Conservation (phyloP, 2,113 vertebrate species). For the Hypomesus transpacificus region DNA sequence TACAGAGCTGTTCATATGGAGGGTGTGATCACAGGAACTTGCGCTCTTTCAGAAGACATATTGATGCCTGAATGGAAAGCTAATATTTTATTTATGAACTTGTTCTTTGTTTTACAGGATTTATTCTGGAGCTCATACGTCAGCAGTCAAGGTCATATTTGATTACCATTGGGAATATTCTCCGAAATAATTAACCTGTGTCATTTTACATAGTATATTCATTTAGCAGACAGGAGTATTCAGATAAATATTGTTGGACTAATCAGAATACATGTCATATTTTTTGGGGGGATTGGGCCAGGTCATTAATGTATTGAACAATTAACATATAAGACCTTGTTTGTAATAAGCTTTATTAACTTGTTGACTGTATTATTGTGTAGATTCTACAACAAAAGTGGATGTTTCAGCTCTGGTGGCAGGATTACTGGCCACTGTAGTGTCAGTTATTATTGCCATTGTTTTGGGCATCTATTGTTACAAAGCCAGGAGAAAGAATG, state of each 20-base stretch:
- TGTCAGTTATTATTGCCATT: slow-evolving; percentile 45
- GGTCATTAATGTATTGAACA: background rate
- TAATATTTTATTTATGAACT: background rate
- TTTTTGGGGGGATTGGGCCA: background rate
- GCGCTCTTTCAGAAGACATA: background rate
- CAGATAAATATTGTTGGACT: background rate
- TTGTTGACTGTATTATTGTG: slow-evolving; percentile 22
- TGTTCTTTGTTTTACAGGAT: slow-evolving; percentile 36
- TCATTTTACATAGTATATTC: background rate
- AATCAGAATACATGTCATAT: background rate
- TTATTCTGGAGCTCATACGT: slow-evolving; percentile 43
- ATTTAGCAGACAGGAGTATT: background rate
- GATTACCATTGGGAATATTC: background rate
- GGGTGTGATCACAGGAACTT: too few relatives aligned
- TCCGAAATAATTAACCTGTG: background rate
- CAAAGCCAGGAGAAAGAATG: slow-evolving; percentile 55
- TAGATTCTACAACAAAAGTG: slow-evolving; percentile 23
- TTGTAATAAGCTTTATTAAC: background rate
- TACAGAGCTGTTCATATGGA: too few relatives aligned
- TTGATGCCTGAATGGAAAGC: background rate
- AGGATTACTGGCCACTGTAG: slow-evolving; percentile 56
- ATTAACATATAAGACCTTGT: background rate
- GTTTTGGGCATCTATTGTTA: slow-evolving; percentile 70
- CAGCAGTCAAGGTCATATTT: slow-evolving; percentile 51
- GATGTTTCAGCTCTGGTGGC: slow-evolving; percentile 68